Evolutionary conservation across 1,140 invertebrate species (phyloP).

Genomic region (Drosophila quadrilineata): DNA sequence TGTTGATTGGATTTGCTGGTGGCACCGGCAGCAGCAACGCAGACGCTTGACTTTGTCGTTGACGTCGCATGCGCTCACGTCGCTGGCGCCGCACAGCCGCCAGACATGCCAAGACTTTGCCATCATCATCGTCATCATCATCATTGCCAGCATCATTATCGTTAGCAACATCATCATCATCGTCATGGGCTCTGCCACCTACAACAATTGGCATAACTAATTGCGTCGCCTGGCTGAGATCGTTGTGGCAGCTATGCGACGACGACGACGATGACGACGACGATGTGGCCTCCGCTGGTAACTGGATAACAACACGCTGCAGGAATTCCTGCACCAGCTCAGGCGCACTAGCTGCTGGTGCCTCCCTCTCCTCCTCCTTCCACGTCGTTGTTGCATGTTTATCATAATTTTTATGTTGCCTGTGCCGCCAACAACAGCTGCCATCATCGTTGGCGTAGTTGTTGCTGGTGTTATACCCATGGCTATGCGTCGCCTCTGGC

Average conservation of each 20-base stretch:
- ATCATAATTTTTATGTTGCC: conserved; percentile 76
- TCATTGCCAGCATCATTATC: not conserved
- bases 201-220: conserved; percentile 78
- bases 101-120: conserved; percentile 45
- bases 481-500: not conserved
- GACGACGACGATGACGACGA: conserved; percentile 17
- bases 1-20: conserved; percentile 52
- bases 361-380: conserved; percentile 27
- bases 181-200: conserved; percentile 9
- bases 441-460: too few species aligned
- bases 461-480: conserved; percentile 9
- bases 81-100: conserved; percentile 53
- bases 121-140: not conserved
- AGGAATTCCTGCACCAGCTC: conserved; percentile 49
- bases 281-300: too few species aligned
- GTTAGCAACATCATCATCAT: not conserved
- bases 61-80: conserved; percentile 65
- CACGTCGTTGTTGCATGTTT: conserved; percentile 65
- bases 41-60: conserved; percentile 65
- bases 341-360: conserved; percentile 2
- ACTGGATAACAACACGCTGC: conserved; percentile 63
- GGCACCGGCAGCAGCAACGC: conserved; percentile 36
- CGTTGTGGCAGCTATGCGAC: conserved; percentile 53
- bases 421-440: conserved; percentile 45
- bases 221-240: conserved; percentile 70